Conservation (phyloP, 2,888 invertebrate genomes). For the Pollenia angustigena region DNA sequence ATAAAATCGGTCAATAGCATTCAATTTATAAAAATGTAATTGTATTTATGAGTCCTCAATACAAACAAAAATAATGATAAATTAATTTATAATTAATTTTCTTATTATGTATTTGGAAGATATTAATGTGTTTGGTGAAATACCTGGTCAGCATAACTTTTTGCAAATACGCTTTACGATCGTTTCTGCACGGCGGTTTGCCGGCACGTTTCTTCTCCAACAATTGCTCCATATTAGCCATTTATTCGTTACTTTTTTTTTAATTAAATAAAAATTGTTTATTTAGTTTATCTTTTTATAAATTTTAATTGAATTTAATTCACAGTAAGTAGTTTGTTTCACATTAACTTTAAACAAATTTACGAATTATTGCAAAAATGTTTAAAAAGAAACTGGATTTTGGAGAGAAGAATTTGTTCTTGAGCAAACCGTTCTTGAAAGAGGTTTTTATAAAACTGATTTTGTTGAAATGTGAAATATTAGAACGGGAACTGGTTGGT, state of each 20-base stretch:
- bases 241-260: slow-evolving; percentile 24
- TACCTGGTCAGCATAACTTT: slow-evolving; percentile 84
- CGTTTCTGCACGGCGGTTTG: slow-evolving; percentile 83
- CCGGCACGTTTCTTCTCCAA: slow-evolving; percentile 79
- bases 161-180: slow-evolving; percentile 83
- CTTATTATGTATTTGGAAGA: background rate
- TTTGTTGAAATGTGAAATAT: slow-evolving; percentile 81
- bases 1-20: slow-evolving; percentile 62
- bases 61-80: background rate
- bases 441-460: slow-evolving; percentile 83
- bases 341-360: slow-evolving; percentile 21
- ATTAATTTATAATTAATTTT: slow-evolving; percentile 2
- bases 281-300: slow-evolving; percentile 16
- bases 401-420: slow-evolving; percentile 62
- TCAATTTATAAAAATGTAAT: slow-evolving; percentile 25
- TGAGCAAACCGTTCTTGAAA: slow-evolving; percentile 81
- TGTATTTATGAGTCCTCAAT: slow-evolving; percentile 13
- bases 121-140: background rate
- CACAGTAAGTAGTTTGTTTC: background rate
- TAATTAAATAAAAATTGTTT: background rate
- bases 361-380: background rate
- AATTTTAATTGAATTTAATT: too few species aligned
- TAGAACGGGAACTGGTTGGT: slow-evolving; percentile 77
- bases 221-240: slow-evolving; percentile 79
- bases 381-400: slow-evolving; percentile 55